These are phyloP conservation scores for Lepus townsendii DNA, from an alignment of 2,797 vertebrate genomes.

Conservation along the genomic window DNA sequence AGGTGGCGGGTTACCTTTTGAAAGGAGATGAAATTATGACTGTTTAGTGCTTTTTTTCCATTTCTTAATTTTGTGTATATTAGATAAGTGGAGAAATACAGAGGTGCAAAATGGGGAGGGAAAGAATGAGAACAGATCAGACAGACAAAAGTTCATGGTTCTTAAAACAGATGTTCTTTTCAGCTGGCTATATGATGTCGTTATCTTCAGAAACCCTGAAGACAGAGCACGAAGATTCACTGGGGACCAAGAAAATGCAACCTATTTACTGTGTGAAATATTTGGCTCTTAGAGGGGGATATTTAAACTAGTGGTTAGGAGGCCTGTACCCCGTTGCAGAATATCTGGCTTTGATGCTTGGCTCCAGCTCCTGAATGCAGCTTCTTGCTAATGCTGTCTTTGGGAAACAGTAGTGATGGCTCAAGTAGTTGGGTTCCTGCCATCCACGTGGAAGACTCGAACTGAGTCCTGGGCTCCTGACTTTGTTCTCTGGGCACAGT, in stretches of 20 bases:
- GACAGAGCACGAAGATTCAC: constrained; percentile 84
- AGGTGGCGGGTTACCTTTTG: constrained; percentile 58
- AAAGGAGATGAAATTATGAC: constrained; percentile 66
- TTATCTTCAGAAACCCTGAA: constrained; percentile 86
- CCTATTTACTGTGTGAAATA: constrained; percentile 55
- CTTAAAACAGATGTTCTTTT: constrained; percentile 89
- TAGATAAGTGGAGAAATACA: constrained; percentile 87
- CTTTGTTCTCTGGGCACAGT: no score
- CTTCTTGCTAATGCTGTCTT: no score
- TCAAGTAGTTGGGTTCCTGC: no score
- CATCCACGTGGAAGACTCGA: no score
- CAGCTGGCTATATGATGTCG: constrained; percentile 84
- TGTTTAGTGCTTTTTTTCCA: constrained; percentile 83
- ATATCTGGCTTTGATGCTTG: no score
- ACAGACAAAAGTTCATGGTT: constrained; percentile 87
- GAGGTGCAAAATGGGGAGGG: constrained; percentile 62
- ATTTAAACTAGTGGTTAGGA: no score
- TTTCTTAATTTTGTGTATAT: constrained; percentile 84
- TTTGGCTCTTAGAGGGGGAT: not conserved
- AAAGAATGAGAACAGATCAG: constrained; percentile 85
- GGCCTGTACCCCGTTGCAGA: no score
- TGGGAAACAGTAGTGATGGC: no score
- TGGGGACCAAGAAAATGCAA: constrained; percentile 66
- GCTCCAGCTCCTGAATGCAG: no score
- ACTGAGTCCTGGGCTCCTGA: no score